Conservation (phyloP, 2,113 vertebrate species). For the Macquaria ambigua region DNA sequence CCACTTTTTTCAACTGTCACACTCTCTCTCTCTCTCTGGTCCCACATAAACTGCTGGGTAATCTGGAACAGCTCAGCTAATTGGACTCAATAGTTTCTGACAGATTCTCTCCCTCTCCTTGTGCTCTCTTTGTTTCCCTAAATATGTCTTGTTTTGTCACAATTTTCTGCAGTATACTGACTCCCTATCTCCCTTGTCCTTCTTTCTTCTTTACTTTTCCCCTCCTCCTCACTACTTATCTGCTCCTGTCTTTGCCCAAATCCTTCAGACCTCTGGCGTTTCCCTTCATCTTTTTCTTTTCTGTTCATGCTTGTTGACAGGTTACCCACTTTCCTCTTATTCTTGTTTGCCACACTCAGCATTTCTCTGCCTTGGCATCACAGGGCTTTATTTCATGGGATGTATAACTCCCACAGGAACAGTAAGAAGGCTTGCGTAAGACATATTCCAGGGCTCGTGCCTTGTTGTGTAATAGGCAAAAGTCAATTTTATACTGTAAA, state of each 20-base stretch:
- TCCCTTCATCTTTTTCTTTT: constrained; percentile 6
- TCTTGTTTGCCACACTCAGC: constrained; percentile 21
- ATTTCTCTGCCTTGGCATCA: constrained; percentile 17
- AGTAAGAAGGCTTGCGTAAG: constrained; percentile 26
- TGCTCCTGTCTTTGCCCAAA: constrained; percentile 24
- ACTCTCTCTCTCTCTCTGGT: constrained; percentile 18
- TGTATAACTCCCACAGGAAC: constrained; percentile 1
- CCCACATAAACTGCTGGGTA: constrained; percentile 45
- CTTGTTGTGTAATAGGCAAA: constrained; percentile 3
- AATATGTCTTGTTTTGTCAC: constrained; percentile 48
- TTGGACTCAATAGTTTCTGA: constrained; percentile 64
- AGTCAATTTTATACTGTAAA: neutral
- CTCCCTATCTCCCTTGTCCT: neutral
- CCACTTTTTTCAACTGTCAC: constrained; percentile 23
- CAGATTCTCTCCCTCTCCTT: constrained; percentile 52
- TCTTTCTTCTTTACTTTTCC: constrained; percentile 7
- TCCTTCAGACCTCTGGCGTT: constrained; percentile 35
- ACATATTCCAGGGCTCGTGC: constrained; percentile 24
- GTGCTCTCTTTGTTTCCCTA: constrained; percentile 37
- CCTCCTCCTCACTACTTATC: constrained; percentile 9
- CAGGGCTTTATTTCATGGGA: constrained; percentile 32
- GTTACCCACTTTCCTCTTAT: constrained; percentile 7
- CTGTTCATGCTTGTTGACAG: constrained; percentile 34
- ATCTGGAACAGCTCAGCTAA: constrained; percentile 72
- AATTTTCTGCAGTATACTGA: neutral